Evolutionary conservation across 2,113 vertebrate genomes (phyloP).

Genomic region (cattle (Bos taurus)): ARS-UCD2.0 NC_037329.1:128433001-128433500

Average conservation of each 20-base stretch:
- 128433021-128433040: neutral
- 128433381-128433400: neutral
- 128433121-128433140: neutral
- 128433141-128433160: neutral
- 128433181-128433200: neutral
- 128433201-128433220: neutral
- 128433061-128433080: neutral
- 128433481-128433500: neutral
- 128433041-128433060: neutral
- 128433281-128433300: neutral
- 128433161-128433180: neutral
- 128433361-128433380: accelerated
- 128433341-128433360: neutral
- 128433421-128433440: neutral
- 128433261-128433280: neutral
- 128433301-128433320: neutral
- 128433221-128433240: neutral
- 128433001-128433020: neutral
- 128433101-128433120: neutral
- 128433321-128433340: neutral
- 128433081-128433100: neutral
- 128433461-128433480: neutral
- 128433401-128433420: neutral
- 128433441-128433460: neutral
- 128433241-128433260: neutral